Conservation (phyloP, 2,797 vertebrate species). For the Cyprinella venusta region DNA sequence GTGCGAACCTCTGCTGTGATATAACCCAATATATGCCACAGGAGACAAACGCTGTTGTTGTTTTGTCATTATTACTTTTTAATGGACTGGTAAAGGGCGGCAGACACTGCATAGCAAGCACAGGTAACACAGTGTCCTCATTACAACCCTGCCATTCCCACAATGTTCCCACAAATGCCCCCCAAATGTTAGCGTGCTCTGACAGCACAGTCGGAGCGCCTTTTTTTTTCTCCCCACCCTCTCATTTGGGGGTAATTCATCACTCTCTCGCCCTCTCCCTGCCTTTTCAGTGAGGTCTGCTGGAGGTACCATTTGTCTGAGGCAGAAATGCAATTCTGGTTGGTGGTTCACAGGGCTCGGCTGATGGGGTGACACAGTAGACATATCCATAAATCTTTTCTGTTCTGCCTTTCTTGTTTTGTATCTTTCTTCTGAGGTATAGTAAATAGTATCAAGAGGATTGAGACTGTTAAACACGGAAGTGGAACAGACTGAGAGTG, state of each 20-base stretch:
- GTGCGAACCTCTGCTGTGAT: slow-evolving; percentile 52
- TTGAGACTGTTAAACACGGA: slow-evolving; percentile 49
- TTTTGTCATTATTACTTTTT: slow-evolving; percentile 60
- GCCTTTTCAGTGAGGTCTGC: slow-evolving; percentile 58
- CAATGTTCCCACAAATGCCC: slow-evolving; percentile 46
- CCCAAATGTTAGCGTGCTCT: slow-evolving; percentile 43
- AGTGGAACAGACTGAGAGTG: slow-evolving; percentile 34
- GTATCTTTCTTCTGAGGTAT: slow-evolving; percentile 40
- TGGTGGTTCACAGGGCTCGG: slow-evolving; percentile 54
- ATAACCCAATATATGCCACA: slow-evolving; percentile 44
- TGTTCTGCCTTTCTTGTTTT: slow-evolving; percentile 18
- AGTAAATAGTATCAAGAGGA: slow-evolving; percentile 57
- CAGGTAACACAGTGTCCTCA: slow-evolving; percentile 63
- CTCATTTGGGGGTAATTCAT: slow-evolving; percentile 47
- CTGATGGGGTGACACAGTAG: slow-evolving; percentile 61
- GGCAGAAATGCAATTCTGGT: slow-evolving; percentile 59
- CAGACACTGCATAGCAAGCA: slow-evolving; percentile 53
- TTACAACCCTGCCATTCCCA: slow-evolving; percentile 49
- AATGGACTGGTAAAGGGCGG: slow-evolving; percentile 56
- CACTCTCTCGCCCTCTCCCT: slow-evolving; percentile 40
- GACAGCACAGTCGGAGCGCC: slow-evolving; percentile 35
- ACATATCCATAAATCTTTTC: slow-evolving; percentile 60
- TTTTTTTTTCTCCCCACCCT: slow-evolving; percentile 31
- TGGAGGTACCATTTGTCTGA: slow-evolving; percentile 64
- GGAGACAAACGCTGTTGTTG: slow-evolving; percentile 58